These are phyloP conservation scores for Pipistrellus pipistrellus DNA, from an alignment of 2,797 vertebrate genomes.

Conservation along the genomic window DNA sequence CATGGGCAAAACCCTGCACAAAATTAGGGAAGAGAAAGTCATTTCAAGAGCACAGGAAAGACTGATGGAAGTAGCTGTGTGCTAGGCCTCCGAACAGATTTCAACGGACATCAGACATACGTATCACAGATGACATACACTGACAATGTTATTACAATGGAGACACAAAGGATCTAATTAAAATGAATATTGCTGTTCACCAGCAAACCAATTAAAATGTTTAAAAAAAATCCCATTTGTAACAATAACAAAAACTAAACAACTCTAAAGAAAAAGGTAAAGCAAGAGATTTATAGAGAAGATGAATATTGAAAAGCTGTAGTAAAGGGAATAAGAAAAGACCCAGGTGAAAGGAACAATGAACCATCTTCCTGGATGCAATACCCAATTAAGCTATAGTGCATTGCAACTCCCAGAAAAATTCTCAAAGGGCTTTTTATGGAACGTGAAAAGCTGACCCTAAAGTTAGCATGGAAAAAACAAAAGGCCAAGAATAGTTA, in stretches of 20 bases:
- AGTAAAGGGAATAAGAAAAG: conserved; percentile 5
- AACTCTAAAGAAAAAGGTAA: neutral
- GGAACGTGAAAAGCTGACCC: neutral
- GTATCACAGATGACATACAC: neutral
- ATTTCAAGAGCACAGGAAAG: conserved; percentile 9
- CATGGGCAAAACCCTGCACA: neutral
- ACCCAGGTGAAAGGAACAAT: neutral
- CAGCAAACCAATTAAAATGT: conserved; percentile 35
- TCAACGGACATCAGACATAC: neutral
- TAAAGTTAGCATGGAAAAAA: conserved; percentile 37
- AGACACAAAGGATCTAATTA: neutral
- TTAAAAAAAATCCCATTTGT: neutral
- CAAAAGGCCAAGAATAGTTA: conserved; percentile 10
- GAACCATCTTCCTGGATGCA: neutral
- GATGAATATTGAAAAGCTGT: neutral
- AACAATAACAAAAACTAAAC: conserved; percentile 5
- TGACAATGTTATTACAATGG: neutral
- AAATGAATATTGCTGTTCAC: neutral
- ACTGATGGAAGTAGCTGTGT: neutral
- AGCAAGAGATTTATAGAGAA: neutral
- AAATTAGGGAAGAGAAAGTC: neutral
- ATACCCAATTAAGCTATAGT: neutral
- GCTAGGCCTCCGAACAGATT: neutral
- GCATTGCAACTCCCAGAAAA: neutral
- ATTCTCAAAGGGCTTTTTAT: neutral